Conservation (phyloP, 1,140 invertebrate genomes). For the Akabosia matsudoensis region DNA sequence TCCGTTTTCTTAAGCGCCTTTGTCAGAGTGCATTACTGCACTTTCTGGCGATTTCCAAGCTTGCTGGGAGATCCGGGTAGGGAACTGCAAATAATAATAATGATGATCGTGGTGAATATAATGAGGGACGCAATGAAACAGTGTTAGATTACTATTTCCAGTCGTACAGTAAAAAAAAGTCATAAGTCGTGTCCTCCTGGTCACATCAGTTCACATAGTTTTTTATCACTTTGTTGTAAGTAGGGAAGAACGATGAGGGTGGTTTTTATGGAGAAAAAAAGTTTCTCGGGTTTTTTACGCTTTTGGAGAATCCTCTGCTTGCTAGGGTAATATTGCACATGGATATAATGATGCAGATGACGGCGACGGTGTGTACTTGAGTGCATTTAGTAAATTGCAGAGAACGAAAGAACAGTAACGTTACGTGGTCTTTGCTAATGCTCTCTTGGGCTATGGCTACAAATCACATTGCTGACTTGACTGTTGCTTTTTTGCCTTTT, state of each 20-base stretch:
- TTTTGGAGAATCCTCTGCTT: no score
- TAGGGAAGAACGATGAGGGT: constrained; percentile 4
- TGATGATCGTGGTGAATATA: background rate
- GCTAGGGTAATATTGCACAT: background rate
- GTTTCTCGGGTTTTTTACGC: background rate
- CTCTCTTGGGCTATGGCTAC: background rate
- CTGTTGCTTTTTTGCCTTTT: background rate
- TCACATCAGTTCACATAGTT: constrained; percentile 20
- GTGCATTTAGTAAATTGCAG: constrained; percentile 23
- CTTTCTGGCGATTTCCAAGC: background rate
- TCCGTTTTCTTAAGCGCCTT: background rate
- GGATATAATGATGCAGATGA: background rate
- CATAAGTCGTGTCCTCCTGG: constrained; percentile 11
- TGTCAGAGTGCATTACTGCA: background rate
- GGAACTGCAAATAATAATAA: constrained; percentile 18
- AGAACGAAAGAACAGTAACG: background rate
- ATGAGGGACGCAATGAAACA: constrained; percentile 13
- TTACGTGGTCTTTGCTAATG: constrained; percentile 6
- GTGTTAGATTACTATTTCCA: constrained; percentile 6
- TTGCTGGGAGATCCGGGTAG: background rate
- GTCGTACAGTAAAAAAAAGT: no score
- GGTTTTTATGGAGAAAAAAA: background rate
- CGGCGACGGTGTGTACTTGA: background rate
- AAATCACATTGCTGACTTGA: constrained; percentile 21
- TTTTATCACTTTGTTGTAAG: background rate